Conservation (phyloP, 1,140 invertebrate species). For the Eulimnadia texana region DNA sequence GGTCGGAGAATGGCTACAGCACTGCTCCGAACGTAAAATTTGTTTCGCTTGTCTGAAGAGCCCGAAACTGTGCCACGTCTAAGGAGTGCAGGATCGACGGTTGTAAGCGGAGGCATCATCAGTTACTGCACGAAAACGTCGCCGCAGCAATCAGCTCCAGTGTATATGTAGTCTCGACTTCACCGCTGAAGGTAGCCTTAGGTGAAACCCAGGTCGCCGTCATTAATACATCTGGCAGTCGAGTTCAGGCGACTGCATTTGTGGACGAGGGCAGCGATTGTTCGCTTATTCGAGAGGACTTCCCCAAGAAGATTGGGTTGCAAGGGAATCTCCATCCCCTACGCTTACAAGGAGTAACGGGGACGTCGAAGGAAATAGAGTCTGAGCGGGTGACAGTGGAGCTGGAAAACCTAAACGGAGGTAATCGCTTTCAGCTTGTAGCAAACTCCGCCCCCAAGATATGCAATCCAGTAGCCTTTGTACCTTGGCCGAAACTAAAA, state of each 20-base stretch:
- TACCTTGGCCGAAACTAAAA: neutral
- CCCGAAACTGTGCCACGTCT: neutral
- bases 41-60: neutral
- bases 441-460: neutral
- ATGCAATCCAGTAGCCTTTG: neutral
- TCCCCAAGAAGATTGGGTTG: neutral
- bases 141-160: neutral
- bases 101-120: slow-evolving; percentile 5
- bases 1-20: neutral
- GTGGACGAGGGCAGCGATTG: slow-evolving; percentile 10
- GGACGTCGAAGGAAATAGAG: neutral
- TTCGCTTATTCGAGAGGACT: neutral
- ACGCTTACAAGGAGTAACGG: neutral
- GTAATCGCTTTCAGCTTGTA: neutral
- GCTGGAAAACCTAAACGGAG: neutral
- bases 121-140: neutral
- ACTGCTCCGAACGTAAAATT: neutral
- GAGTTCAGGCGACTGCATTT: neutral
- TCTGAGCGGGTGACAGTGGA: neutral
- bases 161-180: neutral
- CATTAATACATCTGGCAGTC: neutral
- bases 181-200: neutral
- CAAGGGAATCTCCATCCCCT: neutral
- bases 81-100: neutral
- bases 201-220: neutral